Evolutionary conservation across 2,888 invertebrate genomes (phyloP).

Genomic region (Trichacis sp.): DNA sequence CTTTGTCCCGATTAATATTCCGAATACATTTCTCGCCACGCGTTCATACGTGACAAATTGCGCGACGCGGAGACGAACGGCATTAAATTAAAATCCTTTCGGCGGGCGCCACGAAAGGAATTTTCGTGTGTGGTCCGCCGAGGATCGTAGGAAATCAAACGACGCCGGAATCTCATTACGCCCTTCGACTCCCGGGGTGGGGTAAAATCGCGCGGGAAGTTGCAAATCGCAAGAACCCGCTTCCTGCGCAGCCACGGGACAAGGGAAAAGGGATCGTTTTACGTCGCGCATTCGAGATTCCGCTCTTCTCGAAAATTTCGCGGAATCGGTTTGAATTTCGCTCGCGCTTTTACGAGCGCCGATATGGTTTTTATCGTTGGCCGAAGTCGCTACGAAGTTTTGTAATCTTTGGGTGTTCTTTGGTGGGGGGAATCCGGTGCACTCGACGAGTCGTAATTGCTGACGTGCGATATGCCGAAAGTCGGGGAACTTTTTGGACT

Average conservation of each 20-base stretch:
- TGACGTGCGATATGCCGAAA: too few species aligned
- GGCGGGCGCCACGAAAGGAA: slow-evolving; percentile 35
- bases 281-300: slow-evolving; percentile 38
- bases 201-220: slow-evolving; percentile 60
- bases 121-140: slow-evolving; percentile 35
- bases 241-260: slow-evolving; percentile 16
- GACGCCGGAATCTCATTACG: slow-evolving; percentile 59
- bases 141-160: slow-evolving; percentile 13
- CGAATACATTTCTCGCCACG: slow-evolving; percentile 15
- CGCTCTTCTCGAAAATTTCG: slow-evolving; percentile 3
- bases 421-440: too few species aligned
- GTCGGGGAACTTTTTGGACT: too few species aligned
- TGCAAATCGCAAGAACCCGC: slow-evolving; percentile 55
- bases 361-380: slow-evolving; percentile 22
- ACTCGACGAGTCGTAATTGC: too few species aligned
- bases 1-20: slow-evolving; percentile 34
- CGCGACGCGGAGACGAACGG: slow-evolving; percentile 35
- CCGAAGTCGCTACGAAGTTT: neutral
- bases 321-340: slow-evolving; percentile 40
- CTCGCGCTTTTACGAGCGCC: slow-evolving; percentile 38
- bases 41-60: slow-evolving; percentile 38
- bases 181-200: slow-evolving; percentile 53
- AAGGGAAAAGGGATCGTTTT: slow-evolving; percentile 37
- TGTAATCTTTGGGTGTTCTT: too few species aligned
- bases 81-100: slow-evolving; percentile 43